Evolutionary conservation across 2,888 invertebrate species (phyloP), one percentile per base, ranked within the genome.

Genomic region (Parascotia fuliginaria): DNA sequence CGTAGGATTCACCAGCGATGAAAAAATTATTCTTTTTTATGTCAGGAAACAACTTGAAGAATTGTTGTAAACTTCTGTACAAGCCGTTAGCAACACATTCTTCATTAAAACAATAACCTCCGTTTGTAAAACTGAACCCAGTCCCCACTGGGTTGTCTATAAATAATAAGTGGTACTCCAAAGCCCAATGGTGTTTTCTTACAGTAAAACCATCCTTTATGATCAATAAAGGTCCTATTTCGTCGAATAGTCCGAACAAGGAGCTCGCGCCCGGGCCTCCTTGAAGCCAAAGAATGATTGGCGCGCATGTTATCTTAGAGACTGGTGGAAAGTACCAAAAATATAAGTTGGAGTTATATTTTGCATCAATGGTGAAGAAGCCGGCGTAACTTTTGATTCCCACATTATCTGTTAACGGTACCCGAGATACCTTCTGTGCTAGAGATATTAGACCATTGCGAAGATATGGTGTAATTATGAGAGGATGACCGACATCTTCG

Each of bases 71-170:
- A 16, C 84, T 81, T 60, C 73, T 82, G 70, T 93, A 93, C 0
- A 95, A 79, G 49, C 94, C 92, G 32, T 82, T 76, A 0, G 92
- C 94, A 5, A 95, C 89, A 65, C 93, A 93, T 0, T 75, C 79
- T 73, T 95, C 92, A 70, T 93, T 83, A 0, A 67, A 81, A 16
- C 94, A 94, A 73, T 93, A 95, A 22, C 93, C 94, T 36, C 81
- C 69, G 0, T 92, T 81, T 0, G 95, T 94, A 70, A 93, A 95
- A 73, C 95, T 95, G 70, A 94, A 95, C 0, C 95, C 95, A 32
- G 89, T 84, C 0, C 94, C 94, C 0, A 94, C 95, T 2, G 95
- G 95, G 59, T 94, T 95, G 63, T 95, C 95, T 49, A 95, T 93
- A 72, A 93, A 95, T 28, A 95, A 83, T 36, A 95, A 75, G 57